These are phyloP conservation scores for Halesus radiatus DNA, from an alignment of 1,140 invertebrate species.

Conservation along the genomic window DNA sequence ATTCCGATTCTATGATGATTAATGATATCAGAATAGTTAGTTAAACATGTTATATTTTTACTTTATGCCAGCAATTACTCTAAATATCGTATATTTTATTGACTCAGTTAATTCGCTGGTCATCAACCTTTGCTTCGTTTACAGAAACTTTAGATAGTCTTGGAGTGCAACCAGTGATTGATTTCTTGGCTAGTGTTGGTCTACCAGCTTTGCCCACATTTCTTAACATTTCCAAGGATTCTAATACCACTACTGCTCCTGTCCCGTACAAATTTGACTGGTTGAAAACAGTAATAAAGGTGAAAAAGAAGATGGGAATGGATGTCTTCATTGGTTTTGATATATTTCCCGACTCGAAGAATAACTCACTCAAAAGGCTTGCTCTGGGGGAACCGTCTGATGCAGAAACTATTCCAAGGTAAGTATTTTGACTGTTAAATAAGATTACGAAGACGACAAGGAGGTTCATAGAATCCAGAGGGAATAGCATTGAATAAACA, in stretches of 20 bases:
- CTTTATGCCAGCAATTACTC: no score
- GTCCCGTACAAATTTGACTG: conserved; percentile 72
- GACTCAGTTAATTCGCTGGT: background rate
- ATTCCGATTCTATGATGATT: no score
- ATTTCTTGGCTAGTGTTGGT: conserved; percentile 71
- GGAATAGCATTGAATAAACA: no score
- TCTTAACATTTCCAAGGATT: conserved; percentile 68
- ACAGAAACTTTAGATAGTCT: conserved; percentile 73
- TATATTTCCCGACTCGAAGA: conserved; percentile 77
- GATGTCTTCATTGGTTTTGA: conserved; percentile 79
- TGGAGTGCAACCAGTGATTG: conserved; percentile 73
- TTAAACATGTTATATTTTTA: no score
- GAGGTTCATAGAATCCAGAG: no score
- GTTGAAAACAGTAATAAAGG: conserved; percentile 73
- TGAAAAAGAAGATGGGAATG: conserved; percentile 75
- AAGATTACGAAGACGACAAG: no score
- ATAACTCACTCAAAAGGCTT: conserved; percentile 75
- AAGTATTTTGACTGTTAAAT: conserved; percentile 30
- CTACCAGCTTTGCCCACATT: conserved; percentile 73
- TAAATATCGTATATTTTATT: no score
- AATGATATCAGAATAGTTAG: no score
- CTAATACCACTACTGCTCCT: conserved; percentile 56
- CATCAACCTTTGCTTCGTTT: conserved; percentile 48
- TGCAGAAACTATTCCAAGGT: conserved; percentile 78
- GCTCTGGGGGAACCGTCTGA: conserved; percentile 75